phyloP scores from a whole-genome alignment of 2,113 vertebrate species.

The Gavia stellata region DNA sequence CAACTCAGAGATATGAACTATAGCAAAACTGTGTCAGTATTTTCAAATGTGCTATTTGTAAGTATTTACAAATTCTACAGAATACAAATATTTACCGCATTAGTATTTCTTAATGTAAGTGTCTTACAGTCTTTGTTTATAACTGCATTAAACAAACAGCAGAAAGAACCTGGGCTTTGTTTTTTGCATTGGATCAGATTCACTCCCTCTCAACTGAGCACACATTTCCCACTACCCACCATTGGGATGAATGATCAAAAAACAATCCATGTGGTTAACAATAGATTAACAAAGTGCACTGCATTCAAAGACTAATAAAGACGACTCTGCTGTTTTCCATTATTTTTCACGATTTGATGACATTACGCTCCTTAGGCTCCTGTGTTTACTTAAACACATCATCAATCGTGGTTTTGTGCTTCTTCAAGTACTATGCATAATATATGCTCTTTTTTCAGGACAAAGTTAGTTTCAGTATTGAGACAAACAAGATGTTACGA shows the following conservation, averaged over 20 bases:
- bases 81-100: background rate
- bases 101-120: background rate
- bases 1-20: background rate
- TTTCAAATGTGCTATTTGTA: background rate
- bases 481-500: background rate
- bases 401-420: background rate
- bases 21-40: background rate
- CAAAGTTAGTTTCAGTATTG: background rate
- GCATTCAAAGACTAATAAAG: conserved; percentile 26
- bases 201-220: background rate
- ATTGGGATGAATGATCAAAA: conserved; percentile 12
- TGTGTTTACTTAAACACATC: conserved; percentile 50
- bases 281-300: conserved; percentile 17
- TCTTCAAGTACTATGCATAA: background rate
- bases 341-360: conserved; percentile 35
- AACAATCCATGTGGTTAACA: conserved; percentile 33
- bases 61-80: background rate
- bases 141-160: background rate
- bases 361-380: conserved; percentile 28
- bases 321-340: conserved; percentile 9
- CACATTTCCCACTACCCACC: background rate
- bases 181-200: background rate
- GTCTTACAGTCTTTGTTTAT: background rate
- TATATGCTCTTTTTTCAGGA: background rate
- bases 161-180: background rate